Percentiles rank a stretch among this genome's conserved stretches.
phyloP scores from a whole-genome alignment of 2,888 invertebrate species.

The Eucera pruinosa region DNA sequence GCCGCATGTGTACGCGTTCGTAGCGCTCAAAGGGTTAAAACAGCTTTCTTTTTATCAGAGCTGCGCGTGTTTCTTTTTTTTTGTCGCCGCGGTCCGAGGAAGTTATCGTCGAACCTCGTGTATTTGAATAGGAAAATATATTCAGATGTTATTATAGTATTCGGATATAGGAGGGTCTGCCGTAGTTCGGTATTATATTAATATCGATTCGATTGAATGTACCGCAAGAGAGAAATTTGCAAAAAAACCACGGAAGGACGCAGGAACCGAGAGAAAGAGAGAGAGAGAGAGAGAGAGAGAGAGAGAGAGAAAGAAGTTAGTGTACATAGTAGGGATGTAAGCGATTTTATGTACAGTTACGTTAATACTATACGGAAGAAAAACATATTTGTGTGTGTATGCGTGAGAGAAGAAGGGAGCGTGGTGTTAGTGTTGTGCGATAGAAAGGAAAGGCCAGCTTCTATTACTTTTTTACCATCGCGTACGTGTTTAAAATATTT shows the following conservation, averaged over 20 bases:
- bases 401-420: constrained; percentile 35
- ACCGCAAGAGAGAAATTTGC: constrained; percentile 20
- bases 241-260: too few relatives aligned
- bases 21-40: too few relatives aligned
- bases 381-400: constrained; percentile 56
- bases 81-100: too few relatives aligned
- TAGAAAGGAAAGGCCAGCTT: constrained; percentile 45
- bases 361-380: constrained; percentile 52
- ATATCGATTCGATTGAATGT: constrained; percentile 61
- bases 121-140: too few relatives aligned
- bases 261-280: too few relatives aligned
- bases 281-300: too few relatives aligned
- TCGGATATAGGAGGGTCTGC: too few relatives aligned
- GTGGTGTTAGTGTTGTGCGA: constrained; percentile 40
- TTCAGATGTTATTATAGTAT: constrained; percentile 22
- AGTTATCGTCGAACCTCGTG: too few relatives aligned
- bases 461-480: constrained; percentile 46
- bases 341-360: constrained; percentile 60
- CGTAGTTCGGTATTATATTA: constrained; percentile 54
- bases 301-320: constrained; percentile 44
- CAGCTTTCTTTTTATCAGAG: too few relatives aligned
- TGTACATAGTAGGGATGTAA: constrained; percentile 65
- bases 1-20: too few relatives aligned
- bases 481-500: constrained; percentile 27
- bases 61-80: too few relatives aligned